Conservation (phyloP, 2,888 invertebrate species). For the Smittia aterrima region DNA sequence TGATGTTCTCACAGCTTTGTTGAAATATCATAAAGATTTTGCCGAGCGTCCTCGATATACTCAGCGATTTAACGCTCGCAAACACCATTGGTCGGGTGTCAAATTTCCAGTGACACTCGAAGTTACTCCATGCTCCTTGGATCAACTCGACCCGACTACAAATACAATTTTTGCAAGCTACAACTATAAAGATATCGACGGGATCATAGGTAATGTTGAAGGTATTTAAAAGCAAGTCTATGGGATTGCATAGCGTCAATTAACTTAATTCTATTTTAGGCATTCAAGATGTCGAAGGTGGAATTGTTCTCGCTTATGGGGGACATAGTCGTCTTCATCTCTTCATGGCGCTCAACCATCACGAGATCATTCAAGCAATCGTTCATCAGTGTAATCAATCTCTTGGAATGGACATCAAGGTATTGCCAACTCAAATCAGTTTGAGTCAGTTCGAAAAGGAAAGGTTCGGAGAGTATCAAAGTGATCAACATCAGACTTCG, state of each 20-base stretch:
- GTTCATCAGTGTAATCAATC: constrained; percentile 77
- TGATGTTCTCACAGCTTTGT: constrained; percentile 87
- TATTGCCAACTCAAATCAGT: constrained; percentile 77
- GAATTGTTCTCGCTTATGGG: constrained; percentile 87
- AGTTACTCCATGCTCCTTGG: constrained; percentile 87
- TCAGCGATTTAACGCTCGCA: constrained; percentile 84
- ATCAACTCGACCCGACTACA: constrained; percentile 87
- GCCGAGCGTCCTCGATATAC: constrained; percentile 65
- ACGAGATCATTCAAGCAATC: constrained; percentile 83
- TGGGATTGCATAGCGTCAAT: background rate
- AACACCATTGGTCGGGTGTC: constrained; percentile 96
- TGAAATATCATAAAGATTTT: constrained; percentile 76
- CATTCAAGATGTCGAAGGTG: constrained; percentile 86
- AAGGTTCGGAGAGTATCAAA: constrained; percentile 89
- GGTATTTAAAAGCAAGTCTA: constrained; percentile 12
- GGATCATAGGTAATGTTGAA: constrained; percentile 58
- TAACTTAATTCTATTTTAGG: constrained; percentile 52
- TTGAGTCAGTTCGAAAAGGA: constrained; percentile 83
- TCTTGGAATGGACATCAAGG: constrained; percentile 80
- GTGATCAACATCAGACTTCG: constrained; percentile 94
- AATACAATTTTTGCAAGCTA: constrained; percentile 79
- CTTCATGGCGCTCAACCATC: constrained; percentile 81
- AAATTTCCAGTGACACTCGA: constrained; percentile 84
- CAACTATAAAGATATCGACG: constrained; percentile 81
- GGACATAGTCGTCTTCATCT: constrained; percentile 89